These are phyloP conservation scores for Sylvilagus bachmani DNA, from an alignment of 2,113 vertebrate genomes.

Conservation along the genomic window DNA sequence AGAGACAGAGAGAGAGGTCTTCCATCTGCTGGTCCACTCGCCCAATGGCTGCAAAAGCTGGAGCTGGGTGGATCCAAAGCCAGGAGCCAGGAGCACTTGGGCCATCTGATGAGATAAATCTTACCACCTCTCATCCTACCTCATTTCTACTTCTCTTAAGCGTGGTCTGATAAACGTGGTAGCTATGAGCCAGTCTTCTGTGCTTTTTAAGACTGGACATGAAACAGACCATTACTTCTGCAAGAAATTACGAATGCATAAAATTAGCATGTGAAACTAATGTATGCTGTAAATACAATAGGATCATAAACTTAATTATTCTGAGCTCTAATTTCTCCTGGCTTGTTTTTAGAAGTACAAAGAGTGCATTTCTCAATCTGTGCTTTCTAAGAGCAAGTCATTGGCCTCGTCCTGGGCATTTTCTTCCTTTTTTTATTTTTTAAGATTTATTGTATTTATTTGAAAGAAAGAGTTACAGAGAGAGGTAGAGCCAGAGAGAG, in stretches of 20 bases:
- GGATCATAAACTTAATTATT: not conserved
- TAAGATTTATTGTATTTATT: too few species aligned
- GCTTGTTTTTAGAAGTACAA: not conserved
- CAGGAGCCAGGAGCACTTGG: too few species aligned
- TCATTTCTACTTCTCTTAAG: not conserved
- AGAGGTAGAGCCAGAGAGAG: too few species aligned
- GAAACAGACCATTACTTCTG: not conserved
- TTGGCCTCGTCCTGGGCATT: too few species aligned
- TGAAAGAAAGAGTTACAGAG: too few species aligned
- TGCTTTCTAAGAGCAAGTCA: not conserved
- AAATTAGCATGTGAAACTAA: not conserved
- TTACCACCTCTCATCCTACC: not conserved
- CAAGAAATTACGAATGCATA: not conserved
- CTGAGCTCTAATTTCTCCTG: not conserved
- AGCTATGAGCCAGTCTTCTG: not conserved
- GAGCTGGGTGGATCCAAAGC: too few species aligned
- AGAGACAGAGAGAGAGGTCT: too few species aligned
- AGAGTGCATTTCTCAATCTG: not conserved
- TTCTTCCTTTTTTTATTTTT: too few species aligned
- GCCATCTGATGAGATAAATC: too few species aligned
- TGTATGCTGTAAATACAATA: not conserved
- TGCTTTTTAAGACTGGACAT: slow-evolving; percentile 2
- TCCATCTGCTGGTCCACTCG: too few species aligned
- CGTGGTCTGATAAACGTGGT: not conserved
- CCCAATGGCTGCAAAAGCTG: too few species aligned